Conservation (phyloP, 2,888 invertebrate species). For the Pollenia griseotomentosa region DNA sequence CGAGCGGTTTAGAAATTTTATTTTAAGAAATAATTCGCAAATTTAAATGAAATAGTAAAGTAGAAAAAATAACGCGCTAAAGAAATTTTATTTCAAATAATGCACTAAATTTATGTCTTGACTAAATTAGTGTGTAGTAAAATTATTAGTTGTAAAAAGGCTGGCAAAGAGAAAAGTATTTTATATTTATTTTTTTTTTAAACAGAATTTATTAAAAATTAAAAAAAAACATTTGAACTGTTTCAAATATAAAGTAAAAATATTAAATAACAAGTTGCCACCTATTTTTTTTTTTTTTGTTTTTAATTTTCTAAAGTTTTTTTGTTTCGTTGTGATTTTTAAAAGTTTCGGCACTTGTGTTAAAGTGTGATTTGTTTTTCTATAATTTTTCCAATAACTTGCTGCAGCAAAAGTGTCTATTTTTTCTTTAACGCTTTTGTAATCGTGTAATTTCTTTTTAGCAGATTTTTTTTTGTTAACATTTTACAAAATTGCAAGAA, state of each 20-base stretch:
- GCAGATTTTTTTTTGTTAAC: background rate
- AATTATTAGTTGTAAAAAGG: conserved; percentile 36
- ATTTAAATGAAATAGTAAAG: background rate
- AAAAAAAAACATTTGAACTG: conserved; percentile 3
- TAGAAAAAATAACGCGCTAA: conserved; percentile 49
- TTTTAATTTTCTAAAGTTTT: background rate
- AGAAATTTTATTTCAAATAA: conserved; percentile 4
- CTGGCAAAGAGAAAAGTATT: conserved; percentile 37
- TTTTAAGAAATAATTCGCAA: background rate
- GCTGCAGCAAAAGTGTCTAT: conserved; percentile 32
- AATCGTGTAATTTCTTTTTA: conserved; percentile 15
- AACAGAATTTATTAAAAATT: conserved; percentile 12
- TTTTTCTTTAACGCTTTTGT: background rate
- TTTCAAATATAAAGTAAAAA: conserved; percentile 8
- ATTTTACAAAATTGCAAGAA: conserved; percentile 27
- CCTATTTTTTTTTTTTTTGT: background rate
- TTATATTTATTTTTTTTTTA: background rate
- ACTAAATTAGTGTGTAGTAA: conserved; percentile 4
- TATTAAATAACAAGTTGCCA: conserved; percentile 12
- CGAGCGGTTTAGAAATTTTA: conserved; percentile 28
- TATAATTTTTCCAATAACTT: background rate
- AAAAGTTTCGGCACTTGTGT: conserved; percentile 11
- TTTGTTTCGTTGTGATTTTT: background rate
- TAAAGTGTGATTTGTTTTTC: conserved; percentile 1
- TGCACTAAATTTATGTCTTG: conserved; percentile 7